These are phyloP conservation scores for Tenodera sinensis DNA, from an alignment of 2,888 invertebrate genomes.

Conservation along the genomic window DNA sequence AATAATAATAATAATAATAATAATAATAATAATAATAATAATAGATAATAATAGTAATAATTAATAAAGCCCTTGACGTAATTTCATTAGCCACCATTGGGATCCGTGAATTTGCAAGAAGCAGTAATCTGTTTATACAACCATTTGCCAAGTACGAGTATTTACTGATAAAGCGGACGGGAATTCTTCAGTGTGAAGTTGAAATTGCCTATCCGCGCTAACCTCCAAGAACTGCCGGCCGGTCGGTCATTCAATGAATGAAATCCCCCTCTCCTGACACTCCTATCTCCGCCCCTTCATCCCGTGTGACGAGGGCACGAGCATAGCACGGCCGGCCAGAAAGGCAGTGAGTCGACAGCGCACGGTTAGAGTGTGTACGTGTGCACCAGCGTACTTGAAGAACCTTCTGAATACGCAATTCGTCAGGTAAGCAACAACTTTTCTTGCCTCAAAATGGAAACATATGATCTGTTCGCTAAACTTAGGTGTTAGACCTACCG, in stretches of 20 bases:
- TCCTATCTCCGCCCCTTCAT: neutral
- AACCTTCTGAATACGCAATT: neutral
- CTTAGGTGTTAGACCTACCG: too few species aligned
- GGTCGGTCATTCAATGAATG: neutral
- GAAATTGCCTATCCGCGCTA: neutral
- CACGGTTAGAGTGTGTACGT: neutral
- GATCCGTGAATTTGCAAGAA: too few species aligned
- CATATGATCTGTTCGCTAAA: too few species aligned
- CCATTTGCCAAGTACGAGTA: too few species aligned
- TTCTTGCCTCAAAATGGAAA: neutral
- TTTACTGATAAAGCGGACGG: too few species aligned
- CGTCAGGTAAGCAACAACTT: neutral
- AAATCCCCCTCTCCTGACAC: neutral
- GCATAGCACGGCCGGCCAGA: neutral
- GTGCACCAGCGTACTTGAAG: neutral
- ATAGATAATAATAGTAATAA: too few species aligned
- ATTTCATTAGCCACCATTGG: too few species aligned
- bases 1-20: too few species aligned
- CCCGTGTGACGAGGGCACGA: conserved; percentile 3
- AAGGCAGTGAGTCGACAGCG: neutral
- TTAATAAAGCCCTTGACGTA: too few species aligned
- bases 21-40: too few species aligned
- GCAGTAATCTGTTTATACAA: too few species aligned
- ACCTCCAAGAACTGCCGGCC: neutral
- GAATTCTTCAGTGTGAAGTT: neutral